Evolutionary conservation across 2,113 vertebrate genomes (phyloP), one percentile per base, ranked within the genome.

Genomic region (Microtus montanus): DNA sequence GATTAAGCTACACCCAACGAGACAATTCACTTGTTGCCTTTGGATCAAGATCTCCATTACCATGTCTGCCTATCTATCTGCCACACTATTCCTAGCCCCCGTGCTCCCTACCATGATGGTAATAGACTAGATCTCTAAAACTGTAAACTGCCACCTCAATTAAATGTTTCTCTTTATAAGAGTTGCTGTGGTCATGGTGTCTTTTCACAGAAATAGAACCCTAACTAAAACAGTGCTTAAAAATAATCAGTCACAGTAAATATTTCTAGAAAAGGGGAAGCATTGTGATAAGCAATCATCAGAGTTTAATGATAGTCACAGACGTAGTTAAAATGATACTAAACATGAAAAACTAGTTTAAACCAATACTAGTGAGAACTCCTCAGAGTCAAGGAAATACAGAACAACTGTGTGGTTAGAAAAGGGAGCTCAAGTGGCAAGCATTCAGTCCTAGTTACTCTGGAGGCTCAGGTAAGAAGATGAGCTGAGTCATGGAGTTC

Each of bases 261-360:
- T 47, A 44, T 61, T 90, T 58, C 82, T 85, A 49, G 41, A 58
- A 79, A 74, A 91, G 38, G 24, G 64, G 41, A 80, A 86, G 52
- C 47, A 80, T 63, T 49, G 68, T 17, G 73, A 83, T 88, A 93
- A 3, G 79, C 17, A 70, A 88, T 41, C 71, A 41, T 44, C 38
- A 44, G 82, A 78, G 26, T 84, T 26, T 64, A 44, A 44, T 82
- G 73, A 95, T 63, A 52, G 87, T 83, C 66, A 75, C 6, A 91
- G 17, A 49, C 33, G 52, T 11, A 80, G 30, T 89, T 84, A 63
- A 78, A 91, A 95, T 87, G 80, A 90, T 74, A 38, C 33, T 82
- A 84, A 93, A 74, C 38, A 44, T 82, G 68, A 73, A 78, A 91
- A 89, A 70, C 44, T 84, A 77, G 30, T 66, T 49, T 71, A 77